Evolutionary conservation across 2,797 vertebrate species (phyloP), one percentile per base, ranked within the genome.

Genomic region (Neoniphon sammara): DNA sequence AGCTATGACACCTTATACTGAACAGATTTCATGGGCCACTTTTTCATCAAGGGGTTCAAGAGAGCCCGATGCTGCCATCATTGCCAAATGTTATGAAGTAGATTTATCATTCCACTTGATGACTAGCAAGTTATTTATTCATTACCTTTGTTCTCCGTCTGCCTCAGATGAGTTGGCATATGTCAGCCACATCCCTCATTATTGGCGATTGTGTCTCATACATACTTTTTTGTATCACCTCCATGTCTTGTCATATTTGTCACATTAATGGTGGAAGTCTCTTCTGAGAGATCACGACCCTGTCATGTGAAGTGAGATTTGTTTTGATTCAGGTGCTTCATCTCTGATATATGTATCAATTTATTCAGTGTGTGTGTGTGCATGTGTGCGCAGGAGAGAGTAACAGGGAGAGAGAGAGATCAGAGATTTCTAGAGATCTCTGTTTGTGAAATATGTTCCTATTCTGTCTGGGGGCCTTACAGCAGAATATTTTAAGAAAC

Each of bases 51-150:
- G 64, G 71, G 77, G 91, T 83, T 83, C 20, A 79, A 86, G 82
- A 82, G 73, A 85, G 70, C 73, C 69, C 68, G 79, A 84, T 66
- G 63, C 70, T 42, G 59, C 71, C 80, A 62, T 88, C 73, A 65
- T 71, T 67, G 52, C 49, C 47, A 4, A 74, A 77, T 60, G 73
- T 87, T 87, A 80, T 78, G 58, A 82, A 82, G 78, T 57, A 77
- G 81, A 87, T 91, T 88, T 78, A 83, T 91, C 88, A 85, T 89
- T 89, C 82, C 65, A 31, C 81, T 88, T 88, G 82, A 91, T 85
- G 84, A 91, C 53, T 53, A 50, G 65, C 59, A 73, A 84, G 69
- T 91, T 85, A 90, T 91, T 91, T 91, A 91, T 93, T 91, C 86
- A 87, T 87, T 77, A 85, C 64, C 75, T 87, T 84, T 88, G 86